A percentile compares a stretch with the other conserved stretches of the same genome.
Evolutionary conservation across 2,797 vertebrate species (phyloP).

Genomic region (Aulostomus chinensis): DNA sequence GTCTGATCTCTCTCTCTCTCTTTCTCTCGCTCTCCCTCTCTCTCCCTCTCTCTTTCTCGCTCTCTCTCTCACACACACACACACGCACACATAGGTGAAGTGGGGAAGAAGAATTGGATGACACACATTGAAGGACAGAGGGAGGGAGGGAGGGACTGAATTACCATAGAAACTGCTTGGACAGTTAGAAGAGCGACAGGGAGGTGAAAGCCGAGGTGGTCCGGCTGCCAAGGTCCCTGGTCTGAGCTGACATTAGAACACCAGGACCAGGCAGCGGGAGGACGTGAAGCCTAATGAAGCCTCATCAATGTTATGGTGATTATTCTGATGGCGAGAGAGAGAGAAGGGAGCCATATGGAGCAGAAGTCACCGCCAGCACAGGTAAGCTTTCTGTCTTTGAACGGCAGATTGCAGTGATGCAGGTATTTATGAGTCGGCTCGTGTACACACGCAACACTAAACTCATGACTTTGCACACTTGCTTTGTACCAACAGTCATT

Average conservation of each 20-base stretch:
- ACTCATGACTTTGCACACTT: too few species aligned
- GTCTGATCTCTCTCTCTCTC: not conserved
- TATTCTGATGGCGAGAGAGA: conserved; percentile 14
- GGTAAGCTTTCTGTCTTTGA: conserved; percentile 45
- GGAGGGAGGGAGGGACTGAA: conserved; percentile 60
- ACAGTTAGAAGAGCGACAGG: conserved; percentile 47
- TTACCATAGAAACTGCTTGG: conserved; percentile 63
- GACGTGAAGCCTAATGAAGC: too few species aligned
- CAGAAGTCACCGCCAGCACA: conserved; percentile 13
- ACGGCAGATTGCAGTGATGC: conserved; percentile 55
- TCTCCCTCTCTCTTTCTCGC: not conserved
- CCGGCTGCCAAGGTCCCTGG: conserved; percentile 34
- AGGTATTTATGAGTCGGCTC: conserved; percentile 73
- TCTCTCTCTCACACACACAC: conserved; percentile 23
- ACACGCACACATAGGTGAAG: conserved; percentile 32
- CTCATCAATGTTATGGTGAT: conserved; percentile 12
- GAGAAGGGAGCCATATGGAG: conserved; percentile 47
- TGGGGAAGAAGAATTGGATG: conserved; percentile 54
- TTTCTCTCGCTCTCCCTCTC: not conserved
- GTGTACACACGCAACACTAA: too few species aligned
- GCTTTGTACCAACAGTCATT: too few species aligned
- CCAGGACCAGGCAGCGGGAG: too few species aligned
- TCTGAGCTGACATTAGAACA: not conserved
- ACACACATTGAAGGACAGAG: conserved; percentile 43
- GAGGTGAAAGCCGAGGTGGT: conserved; percentile 46